Base-by-base conservation (phyloP, 2,113 vertebrate genomes). In the Trinectes maculatus region DNA sequence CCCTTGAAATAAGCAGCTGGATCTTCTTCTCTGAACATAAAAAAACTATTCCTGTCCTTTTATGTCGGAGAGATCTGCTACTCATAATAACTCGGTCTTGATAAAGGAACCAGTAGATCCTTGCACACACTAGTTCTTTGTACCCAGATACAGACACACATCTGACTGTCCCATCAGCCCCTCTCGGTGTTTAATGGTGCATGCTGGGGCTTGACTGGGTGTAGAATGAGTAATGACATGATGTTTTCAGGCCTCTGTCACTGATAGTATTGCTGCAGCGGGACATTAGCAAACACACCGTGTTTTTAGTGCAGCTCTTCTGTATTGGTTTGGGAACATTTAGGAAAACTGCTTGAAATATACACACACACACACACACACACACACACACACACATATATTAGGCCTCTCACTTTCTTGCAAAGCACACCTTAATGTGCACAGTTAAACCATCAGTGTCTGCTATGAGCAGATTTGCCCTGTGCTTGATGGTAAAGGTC, bases 151-250 rank as follows among this genome's bases (percentile, higher is more conserved):
- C 37, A 34, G 3, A 49, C 18, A 40, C 16, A 56, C 12, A 56
- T 31, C 43, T 77, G 74, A 81, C 72, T 44, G 60, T 53, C 11
- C 49, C 65, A 58, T 39, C 76, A 72, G 79, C 72, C 79, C 57
- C 39, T 61, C 43, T 59, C 42, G 56, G 57, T 56, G 34, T 66
- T 81, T 76, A 73, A 81, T 78, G 63, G 36, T 67, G 75, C 58
- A 16, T 46, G 39, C 52, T 19, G 29, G 51, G 53, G 28, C 59
- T 53, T 56, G 57, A 79, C 63, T 71, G 61, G 56, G 53, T 80
- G 70, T 54, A 0, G 74, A 77, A 59, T 82, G 65, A 89, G 52
- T 68, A 61, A 87, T 83, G 74, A 84, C 60, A 54, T 61, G 33
- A 60, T 63, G 69, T 78, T 75, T 83, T 82, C 36, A 64, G 67